Conservation (phyloP, 2,888 invertebrate species). For the Aquatica leii region DNA sequence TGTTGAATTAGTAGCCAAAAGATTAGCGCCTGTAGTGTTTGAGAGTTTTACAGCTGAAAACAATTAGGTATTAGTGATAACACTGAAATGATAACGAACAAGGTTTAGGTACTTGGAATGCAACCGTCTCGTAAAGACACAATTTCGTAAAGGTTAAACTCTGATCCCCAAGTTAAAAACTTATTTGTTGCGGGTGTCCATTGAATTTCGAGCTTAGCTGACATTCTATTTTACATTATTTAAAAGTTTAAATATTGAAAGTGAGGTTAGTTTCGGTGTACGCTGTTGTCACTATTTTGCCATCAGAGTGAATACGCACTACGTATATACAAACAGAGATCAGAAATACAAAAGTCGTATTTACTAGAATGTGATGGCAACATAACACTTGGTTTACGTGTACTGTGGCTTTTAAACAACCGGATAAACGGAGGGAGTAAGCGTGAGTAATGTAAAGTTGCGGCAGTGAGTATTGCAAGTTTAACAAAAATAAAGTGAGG, state of each 20-base stretch:
- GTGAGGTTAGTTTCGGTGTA: not conserved
- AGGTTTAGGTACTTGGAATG: slow-evolving; percentile 47
- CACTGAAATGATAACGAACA: not conserved
- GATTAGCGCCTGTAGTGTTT: slow-evolving; percentile 72
- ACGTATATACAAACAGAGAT: no score
- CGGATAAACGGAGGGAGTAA: slow-evolving; percentile 13
- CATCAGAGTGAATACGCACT: no score
- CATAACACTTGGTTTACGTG: not conserved
- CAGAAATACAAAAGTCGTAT: no score
- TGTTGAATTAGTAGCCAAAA: slow-evolving; percentile 76
- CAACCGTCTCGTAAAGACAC: slow-evolving; percentile 68
- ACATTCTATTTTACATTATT: slow-evolving; percentile 49
- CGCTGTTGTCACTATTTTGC: slow-evolving; percentile 1
- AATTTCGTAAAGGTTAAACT: slow-evolving; percentile 87
- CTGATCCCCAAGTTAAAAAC: slow-evolving; percentile 91
- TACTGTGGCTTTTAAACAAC: not conserved
- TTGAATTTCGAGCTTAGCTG: slow-evolving; percentile 77
- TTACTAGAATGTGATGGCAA: no score
- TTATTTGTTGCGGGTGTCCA: slow-evolving; percentile 89
- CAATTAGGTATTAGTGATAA: slow-evolving; percentile 12
- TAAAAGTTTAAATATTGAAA: not conserved
- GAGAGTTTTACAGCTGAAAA: slow-evolving; percentile 73
- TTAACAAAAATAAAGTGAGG: slow-evolving; percentile 14
- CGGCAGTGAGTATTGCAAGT: slow-evolving; percentile 15
- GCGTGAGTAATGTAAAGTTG: slow-evolving; percentile 28